These are phyloP conservation scores for Clusia tigrina DNA, from an alignment of 2,888 invertebrate species.

Conservation along the genomic window DNA sequence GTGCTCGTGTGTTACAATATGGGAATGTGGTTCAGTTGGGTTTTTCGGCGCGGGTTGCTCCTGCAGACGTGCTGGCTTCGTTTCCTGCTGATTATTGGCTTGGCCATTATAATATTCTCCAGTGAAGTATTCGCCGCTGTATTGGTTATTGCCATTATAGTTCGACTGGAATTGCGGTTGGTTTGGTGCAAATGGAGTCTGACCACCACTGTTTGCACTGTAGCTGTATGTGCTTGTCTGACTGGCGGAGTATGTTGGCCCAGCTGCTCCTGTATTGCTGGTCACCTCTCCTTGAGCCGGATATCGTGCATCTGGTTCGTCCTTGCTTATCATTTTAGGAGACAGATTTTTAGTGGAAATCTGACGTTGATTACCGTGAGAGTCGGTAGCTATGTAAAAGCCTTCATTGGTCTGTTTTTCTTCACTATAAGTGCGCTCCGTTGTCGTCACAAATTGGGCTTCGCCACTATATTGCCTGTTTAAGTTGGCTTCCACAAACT, in stretches of 20 bases:
- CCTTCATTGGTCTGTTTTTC: conserved; percentile 19
- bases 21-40: too few species aligned
- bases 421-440: conserved; percentile 34
- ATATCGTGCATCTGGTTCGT: conserved; percentile 48
- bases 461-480: conserved; percentile 34
- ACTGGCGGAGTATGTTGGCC: conserved; percentile 12
- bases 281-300: conserved; percentile 36
- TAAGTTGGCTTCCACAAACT: conserved; percentile 45
- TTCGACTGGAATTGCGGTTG: conserved; percentile 44
- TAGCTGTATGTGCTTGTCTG: conserved; percentile 20
- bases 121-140: conserved; percentile 51
- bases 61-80: conserved; percentile 53
- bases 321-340: conserved; percentile 50
- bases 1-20: conserved; percentile 53
- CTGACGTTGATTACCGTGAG: conserved; percentile 49
- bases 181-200: background rate
- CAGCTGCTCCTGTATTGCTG: conserved; percentile 38
- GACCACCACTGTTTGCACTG: conserved; percentile 25
- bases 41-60: conserved; percentile 31
- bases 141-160: conserved; percentile 41
- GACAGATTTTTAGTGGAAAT: conserved; percentile 43
- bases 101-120: conserved; percentile 47
- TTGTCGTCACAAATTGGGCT: conserved; percentile 24
- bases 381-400: conserved; percentile 42
- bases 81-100: conserved; percentile 42